Base-by-base conservation (phyloP, 1,140 invertebrate genomes). In the Grapholita molesta region DNA sequence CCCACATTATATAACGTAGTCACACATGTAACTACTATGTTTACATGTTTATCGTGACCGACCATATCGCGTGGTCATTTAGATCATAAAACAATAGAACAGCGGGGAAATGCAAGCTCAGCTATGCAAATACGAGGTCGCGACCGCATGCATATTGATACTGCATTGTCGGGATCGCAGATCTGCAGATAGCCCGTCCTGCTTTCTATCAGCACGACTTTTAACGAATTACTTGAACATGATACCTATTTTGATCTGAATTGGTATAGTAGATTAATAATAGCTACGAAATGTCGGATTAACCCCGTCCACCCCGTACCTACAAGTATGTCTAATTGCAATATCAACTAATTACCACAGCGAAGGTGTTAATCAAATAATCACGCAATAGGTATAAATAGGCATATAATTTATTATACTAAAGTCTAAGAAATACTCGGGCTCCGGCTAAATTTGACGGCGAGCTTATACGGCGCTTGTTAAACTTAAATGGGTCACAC, bases 121-220 rank as follows among this genome's bases (percentile, higher is more conserved):
- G 86, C 83, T 87, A 90, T 90, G 88, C 86, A 90, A 90, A 90
- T 89, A 84, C 78, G 78, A 73, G 86, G 86, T 90, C 88, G 86
- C 86, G 88, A 88, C 88, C 88, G 82, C 85, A 90, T 90, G 88
- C 88, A 90, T 90, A 90, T 89, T 90, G 88, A 90, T 90, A 90
- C 81, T 83, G 85, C 86, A 84, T 87, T 88, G 86, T 85, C 82
- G 86, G 83, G 86, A 90, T 90, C 78, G 79, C 86, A 84, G 88
- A 90, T 90, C 84, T 81, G 71, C 69, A 77, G 78, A 86, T 88
- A 87, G 87, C 78, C 75, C 82, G 74, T 70, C 78, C 80, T 80
- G 82, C 85, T 86, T 85, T 86, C 81, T 82, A 83, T 80, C 75
- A 72, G 83, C 88, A 88, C 88, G 88, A 88, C 84, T 86, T 74